A percentile compares a stretch with the other conserved stretches of the same genome.
phyloP scores from a whole-genome alignment of 2,113 vertebrate genomes.

The Notothenia rossii region DNA sequence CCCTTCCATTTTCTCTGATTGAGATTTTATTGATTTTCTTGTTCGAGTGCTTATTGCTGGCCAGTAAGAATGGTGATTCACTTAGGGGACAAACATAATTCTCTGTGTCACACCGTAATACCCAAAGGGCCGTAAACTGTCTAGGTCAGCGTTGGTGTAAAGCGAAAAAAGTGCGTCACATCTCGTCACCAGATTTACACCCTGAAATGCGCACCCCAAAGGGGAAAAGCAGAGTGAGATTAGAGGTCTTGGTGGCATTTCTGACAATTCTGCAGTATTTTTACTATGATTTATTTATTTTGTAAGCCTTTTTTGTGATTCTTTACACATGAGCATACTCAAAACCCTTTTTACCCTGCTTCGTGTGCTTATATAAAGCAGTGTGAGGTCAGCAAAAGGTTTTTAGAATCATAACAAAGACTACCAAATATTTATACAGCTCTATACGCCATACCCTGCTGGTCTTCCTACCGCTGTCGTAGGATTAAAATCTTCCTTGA shows the following conservation, averaged over 20 bases:
- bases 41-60: slow-evolving; percentile 71
- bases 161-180: slow-evolving; percentile 57
- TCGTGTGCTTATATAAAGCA: background rate
- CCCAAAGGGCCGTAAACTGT: slow-evolving; percentile 66
- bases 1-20: slow-evolving; percentile 68
- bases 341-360: background rate
- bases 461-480: background rate
- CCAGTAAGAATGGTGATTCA: slow-evolving; percentile 74
- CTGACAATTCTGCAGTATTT: slow-evolving; percentile 5
- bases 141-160: slow-evolving; percentile 63
- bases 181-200: slow-evolving; percentile 61
- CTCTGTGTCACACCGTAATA: slow-evolving; percentile 62
- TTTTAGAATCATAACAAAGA: background rate
- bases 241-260: background rate
- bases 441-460: slow-evolving; percentile 1
- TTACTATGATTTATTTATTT: background rate
- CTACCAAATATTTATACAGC: background rate
- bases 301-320: background rate
- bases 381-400: background rate
- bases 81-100: slow-evolving; percentile 74
- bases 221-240: background rate
- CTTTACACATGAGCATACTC: background rate
- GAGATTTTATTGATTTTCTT: slow-evolving; percentile 80
- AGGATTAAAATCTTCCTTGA: slow-evolving; percentile 48
- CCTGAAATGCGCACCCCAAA: background rate